These are phyloP conservation scores for Osedax fenrisi DNA, from an alignment of 2,888 invertebrate species.

Conservation along the genomic window DNA sequence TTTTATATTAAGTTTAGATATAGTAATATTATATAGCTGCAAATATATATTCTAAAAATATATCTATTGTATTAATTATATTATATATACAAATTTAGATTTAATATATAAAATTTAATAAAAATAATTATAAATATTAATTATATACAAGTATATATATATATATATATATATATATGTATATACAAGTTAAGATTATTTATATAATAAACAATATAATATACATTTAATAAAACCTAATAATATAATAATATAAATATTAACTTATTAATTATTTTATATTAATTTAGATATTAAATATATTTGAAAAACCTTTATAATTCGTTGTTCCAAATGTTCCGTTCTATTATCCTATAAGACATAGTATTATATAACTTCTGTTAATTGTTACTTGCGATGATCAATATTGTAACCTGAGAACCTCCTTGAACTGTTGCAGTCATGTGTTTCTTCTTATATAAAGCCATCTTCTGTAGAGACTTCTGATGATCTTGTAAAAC, in stretches of 20 bases:
- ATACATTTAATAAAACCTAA: no score
- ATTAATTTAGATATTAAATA: no score
- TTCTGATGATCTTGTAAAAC: constrained; percentile 48
- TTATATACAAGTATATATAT: no score
- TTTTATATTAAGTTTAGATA: background rate
- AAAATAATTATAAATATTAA: no score
- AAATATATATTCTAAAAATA: background rate
- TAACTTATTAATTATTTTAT: no score
- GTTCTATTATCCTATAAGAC: constrained; percentile 40
- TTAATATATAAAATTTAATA: no score
- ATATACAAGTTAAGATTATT: no score
- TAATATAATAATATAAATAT: no score
- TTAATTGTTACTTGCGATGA: background rate
- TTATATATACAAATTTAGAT: no score
- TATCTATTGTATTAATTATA: no score
- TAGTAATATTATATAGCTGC: background rate
- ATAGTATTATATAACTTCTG: background rate
- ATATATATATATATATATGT: no score
- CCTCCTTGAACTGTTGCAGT: constrained; percentile 44
- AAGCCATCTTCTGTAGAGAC: constrained; percentile 48
- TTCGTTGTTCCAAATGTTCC: constrained; percentile 48
- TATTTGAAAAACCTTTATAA: constrained; percentile 40
- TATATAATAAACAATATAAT: no score
- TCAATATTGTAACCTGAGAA: constrained; percentile 38
- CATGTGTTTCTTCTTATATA: constrained; percentile 49